Evolutionary conservation across 2,888 invertebrate species (phyloP).

Genomic region (Xestia c-nigrum): DNA sequence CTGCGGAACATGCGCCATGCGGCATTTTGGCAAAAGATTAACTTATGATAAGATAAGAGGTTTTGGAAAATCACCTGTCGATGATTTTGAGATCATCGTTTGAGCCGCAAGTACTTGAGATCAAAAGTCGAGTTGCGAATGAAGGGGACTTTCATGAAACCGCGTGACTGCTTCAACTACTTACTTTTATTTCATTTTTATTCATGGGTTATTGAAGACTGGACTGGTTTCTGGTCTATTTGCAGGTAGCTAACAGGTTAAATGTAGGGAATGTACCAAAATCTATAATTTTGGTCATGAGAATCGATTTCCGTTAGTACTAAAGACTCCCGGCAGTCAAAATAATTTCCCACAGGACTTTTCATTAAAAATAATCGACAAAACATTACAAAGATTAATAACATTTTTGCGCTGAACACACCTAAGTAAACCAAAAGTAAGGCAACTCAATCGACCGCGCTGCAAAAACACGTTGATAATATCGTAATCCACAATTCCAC

Average conservation of each 20-base stretch:
- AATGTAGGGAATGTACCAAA: not conserved
- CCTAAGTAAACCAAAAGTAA: constrained; percentile 20
- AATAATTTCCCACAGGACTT: not conserved
- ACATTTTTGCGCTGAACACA: constrained; percentile 28
- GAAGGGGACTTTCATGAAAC: constrained; percentile 17
- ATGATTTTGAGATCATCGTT: constrained; percentile 25
- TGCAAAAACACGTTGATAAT: constrained; percentile 40
- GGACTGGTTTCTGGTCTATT: not conserved
- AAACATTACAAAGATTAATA: not conserved
- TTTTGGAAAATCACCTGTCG: constrained; percentile 31
- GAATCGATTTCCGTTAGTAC: not conserved
- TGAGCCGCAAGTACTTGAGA: constrained; percentile 19
- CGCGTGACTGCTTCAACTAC: constrained; percentile 28
- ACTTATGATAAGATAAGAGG: constrained; percentile 29
- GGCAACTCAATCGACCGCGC: constrained; percentile 30
- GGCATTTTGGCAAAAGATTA: constrained; percentile 30
- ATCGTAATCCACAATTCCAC: constrained; percentile 42
- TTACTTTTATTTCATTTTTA: not conserved
- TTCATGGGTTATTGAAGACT: not conserved
- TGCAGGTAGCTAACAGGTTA: not conserved
- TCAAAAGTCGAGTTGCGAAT: constrained; percentile 5
- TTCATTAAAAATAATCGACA: not conserved
- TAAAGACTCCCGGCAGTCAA: not conserved
- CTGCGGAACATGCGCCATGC: constrained; percentile 1
- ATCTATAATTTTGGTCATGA: not conserved